Percentiles rank a stretch among this genome's conserved stretches.
These are phyloP conservation scores for Thymelicus sylvestris DNA, from an alignment of 2,888 invertebrate genomes.

Conservation along the genomic window DNA sequence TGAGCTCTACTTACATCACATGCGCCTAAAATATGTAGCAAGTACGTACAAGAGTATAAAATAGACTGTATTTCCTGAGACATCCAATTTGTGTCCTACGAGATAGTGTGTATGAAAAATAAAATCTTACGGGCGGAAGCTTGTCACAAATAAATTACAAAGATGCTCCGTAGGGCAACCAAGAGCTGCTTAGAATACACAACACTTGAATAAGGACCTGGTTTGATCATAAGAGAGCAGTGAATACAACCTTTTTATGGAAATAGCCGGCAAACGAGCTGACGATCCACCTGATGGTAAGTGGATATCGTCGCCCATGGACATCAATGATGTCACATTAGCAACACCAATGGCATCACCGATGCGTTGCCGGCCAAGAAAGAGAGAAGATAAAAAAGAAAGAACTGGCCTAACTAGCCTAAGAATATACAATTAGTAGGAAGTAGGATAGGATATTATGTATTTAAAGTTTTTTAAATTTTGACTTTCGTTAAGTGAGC, in stretches of 20 bases:
- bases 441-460: no score
- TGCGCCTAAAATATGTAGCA: constrained; percentile 2
- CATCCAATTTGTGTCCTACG: constrained; percentile 29
- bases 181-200: constrained; percentile 31
- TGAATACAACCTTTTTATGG: background rate
- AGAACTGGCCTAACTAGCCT: no score
- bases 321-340: no score
- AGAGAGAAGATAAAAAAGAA: no score
- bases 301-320: no score
- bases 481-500: no score
- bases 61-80: constrained; percentile 21
- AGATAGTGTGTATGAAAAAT: constrained; percentile 36
- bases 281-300: no score
- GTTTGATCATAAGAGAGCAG: background rate
- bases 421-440: no score
- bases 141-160: constrained; percentile 38
- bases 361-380: no score
- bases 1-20: background rate
- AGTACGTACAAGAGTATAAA: background rate
- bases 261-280: no score
- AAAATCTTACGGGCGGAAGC: constrained; percentile 34
- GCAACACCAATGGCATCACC: no score
- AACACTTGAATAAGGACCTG: constrained; percentile 8
- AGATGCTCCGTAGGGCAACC: constrained; percentile 35
- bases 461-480: no score